A percentile compares a stretch with the other conserved stretches of the same genome.
Conservation (phyloP, 1,140 invertebrate species). For the Pachyrhynchus sulphureomaculatus region DNA sequence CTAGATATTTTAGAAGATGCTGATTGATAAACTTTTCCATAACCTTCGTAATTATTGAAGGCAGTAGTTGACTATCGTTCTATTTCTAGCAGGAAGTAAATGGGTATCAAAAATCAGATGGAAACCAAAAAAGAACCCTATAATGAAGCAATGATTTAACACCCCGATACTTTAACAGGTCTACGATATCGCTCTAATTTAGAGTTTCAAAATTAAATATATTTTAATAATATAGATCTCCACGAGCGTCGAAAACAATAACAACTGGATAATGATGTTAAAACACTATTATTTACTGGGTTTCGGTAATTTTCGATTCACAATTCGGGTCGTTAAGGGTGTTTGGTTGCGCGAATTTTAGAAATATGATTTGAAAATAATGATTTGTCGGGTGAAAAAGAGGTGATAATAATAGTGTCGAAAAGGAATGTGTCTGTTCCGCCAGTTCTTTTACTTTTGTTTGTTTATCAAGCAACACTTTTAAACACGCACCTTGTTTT, state of each 20-base stretch:
- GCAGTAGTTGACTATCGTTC: too few species aligned
- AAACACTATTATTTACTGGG: conserved; percentile 28
- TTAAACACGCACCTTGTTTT: too few species aligned
- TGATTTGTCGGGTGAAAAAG: conserved; percentile 3
- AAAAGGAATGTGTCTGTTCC: background rate
- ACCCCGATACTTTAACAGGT: too few species aligned
- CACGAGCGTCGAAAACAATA: conserved; percentile 26
- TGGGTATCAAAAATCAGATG: too few species aligned
- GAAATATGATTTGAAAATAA: conserved; percentile 32
- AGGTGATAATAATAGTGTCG: background rate
- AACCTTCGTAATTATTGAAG: too few species aligned
- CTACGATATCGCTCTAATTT: background rate
- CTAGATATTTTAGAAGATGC: too few species aligned
- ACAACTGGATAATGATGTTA: conserved; percentile 28
- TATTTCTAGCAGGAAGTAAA: too few species aligned
- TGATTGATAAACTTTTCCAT: too few species aligned
- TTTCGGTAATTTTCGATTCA: conserved; percentile 25
- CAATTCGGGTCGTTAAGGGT: conserved; percentile 25
- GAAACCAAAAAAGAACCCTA: too few species aligned
- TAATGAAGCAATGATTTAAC: too few species aligned
- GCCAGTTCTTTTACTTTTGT: background rate
- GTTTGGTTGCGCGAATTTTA: conserved; percentile 19
- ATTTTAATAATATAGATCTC: conserved; percentile 26
- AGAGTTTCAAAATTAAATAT: conserved; percentile 22
- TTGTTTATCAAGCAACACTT: too few species aligned